phyloP scores from a whole-genome alignment of 2,888 invertebrate genomes.

The Tetragonisca angustula region DNA sequence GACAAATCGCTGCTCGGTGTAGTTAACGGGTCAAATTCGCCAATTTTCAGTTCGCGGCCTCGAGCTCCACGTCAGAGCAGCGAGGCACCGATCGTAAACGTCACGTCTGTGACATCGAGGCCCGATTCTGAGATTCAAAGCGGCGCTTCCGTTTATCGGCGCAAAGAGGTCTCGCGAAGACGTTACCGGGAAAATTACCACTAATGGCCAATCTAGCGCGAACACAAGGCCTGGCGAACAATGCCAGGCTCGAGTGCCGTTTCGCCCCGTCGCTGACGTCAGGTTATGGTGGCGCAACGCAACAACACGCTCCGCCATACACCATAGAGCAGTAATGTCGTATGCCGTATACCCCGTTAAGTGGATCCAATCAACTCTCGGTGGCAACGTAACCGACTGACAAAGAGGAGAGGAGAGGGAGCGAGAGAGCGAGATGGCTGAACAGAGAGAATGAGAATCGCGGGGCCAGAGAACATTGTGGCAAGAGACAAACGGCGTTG shows the following conservation, averaged over 20 bases:
- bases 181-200: slow-evolving; percentile 51
- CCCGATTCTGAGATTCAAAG: neutral
- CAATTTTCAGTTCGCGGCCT: neutral
- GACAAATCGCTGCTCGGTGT: too few species aligned
- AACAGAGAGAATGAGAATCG: slow-evolving; percentile 43
- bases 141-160: slow-evolving; percentile 9
- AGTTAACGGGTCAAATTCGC: neutral
- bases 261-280: slow-evolving; percentile 74
- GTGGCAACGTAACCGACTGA: slow-evolving; percentile 75
- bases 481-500: slow-evolving; percentile 27
- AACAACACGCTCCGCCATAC: slow-evolving; percentile 78
- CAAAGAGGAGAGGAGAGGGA: slow-evolving; percentile 54
- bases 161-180: slow-evolving; percentile 32
- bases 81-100: neutral
- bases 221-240: slow-evolving; percentile 57
- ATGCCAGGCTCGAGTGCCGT: slow-evolving; percentile 71
- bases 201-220: slow-evolving; percentile 58
- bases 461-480: slow-evolving; percentile 60
- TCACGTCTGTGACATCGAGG: neutral
- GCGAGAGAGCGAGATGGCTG: slow-evolving; percentile 45
- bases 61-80: neutral
- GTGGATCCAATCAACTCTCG: slow-evolving; percentile 83
- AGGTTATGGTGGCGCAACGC: slow-evolving; percentile 78
- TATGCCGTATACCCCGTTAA: slow-evolving; percentile 81
- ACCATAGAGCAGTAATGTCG: slow-evolving; percentile 83